Percentiles rank a stretch among this genome's conserved stretches.
These are phyloP conservation scores for Hypsibius dujardini DNA, from an alignment of 1,140 invertebrate genomes.

Conservation along the genomic window DNA sequence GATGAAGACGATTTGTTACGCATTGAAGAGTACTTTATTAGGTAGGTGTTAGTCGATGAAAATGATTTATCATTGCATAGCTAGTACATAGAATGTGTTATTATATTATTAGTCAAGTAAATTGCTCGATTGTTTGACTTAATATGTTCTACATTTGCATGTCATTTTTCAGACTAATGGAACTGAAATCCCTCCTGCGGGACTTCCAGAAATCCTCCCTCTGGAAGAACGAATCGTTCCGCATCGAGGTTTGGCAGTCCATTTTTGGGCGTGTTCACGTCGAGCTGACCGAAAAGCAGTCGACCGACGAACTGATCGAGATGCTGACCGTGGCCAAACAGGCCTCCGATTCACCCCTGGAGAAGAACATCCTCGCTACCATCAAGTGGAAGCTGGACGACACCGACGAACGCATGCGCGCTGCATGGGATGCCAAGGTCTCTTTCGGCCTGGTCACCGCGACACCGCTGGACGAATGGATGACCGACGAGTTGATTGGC, in stretches of 20 bases:
- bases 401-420: not conserved
- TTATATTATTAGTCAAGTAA: no score
- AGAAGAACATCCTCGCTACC: not conserved
- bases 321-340: not conserved
- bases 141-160: no score
- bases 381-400: not conserved
- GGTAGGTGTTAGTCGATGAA: no score
- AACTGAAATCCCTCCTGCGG: conserved; percentile 9
- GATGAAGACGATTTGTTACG: no score
- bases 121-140: no score
- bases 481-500: no score
- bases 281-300: not conserved
- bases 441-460: not conserved
- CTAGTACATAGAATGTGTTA: no score
- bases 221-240: not conserved
- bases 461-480: no score
- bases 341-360: not conserved
- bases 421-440: not conserved
- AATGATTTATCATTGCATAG: no score
- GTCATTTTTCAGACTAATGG: no score
- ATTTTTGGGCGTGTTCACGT: conserved; percentile 4
- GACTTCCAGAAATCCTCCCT: not conserved
- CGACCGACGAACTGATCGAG: not conserved
- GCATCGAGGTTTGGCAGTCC: conserved; percentile 4
- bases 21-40: no score